Base-by-base conservation (phyloP, 2,797 vertebrate genomes). In the Okamejei kenojei region DNA sequence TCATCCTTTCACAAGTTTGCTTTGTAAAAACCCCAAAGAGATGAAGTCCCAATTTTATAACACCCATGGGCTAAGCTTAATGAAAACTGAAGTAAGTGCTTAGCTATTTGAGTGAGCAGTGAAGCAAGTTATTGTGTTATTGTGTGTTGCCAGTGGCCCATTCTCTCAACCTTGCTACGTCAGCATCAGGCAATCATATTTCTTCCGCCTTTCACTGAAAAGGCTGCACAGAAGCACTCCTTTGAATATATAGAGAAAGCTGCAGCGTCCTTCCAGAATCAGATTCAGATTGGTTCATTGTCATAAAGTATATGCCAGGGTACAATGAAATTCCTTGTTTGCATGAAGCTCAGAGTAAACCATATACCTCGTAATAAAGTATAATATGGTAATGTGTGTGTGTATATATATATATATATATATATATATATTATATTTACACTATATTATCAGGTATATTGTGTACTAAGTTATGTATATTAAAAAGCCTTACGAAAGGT, bases 71-170 rank as follows among this genome's bases (percentile, higher is more conserved):
- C 84, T 35, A 88, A 88, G 63, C 84, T 88, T 88, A 88, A 88
- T 88, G 84, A 35, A 88, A 65, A 26, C 63, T 79, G 78, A 79
- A 38, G 78, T 38, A 79, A 79, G 3, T 79, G 78, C 32, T 88
- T 68, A 35, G 6, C 61, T 35, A 35, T 88, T 21, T 88, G 63
- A 79, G 78, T 79, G 78, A 88, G 63, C 84, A 68, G n/a, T 88
- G 61, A 68, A 88, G 84, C 84, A 88, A 88, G 63, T 88, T 68
- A 88, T 88, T 68, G 19, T 38, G 63, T 88, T 68, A 68, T 32
- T 32, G 32, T 68, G 17, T 1, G 63, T 65, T 88, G 84, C 84
- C 84, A 65, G 6, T 65, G 84, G 84, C 58, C 61, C n/a, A 88
- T 88, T 88, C 84, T 65, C 81, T 29, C 54, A 84, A 11, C 10